Conservation (phyloP, 2,888 invertebrate species). For the Koerneria pararmatus region DNA sequence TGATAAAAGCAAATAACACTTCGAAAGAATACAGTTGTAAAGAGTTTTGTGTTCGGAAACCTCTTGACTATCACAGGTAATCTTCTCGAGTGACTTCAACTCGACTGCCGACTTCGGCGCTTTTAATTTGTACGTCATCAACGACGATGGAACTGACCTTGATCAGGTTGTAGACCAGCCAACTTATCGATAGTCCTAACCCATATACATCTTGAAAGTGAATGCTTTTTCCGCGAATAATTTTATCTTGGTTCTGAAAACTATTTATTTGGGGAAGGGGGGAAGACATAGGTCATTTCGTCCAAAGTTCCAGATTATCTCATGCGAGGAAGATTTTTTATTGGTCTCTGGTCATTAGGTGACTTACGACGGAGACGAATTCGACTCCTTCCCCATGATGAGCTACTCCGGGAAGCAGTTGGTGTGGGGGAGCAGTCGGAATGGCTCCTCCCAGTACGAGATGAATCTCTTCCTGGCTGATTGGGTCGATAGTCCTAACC, state of each 20-base stretch:
- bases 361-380: constrained; percentile 42
- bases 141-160: constrained; percentile 48
- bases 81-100: constrained; percentile 37
- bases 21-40: too few species aligned
- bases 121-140: constrained; percentile 46
- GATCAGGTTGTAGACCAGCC: constrained; percentile 31
- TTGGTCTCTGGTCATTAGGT: too few species aligned
- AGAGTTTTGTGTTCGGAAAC: too few species aligned
- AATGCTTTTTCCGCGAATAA: neutral
- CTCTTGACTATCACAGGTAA: constrained; percentile 22
- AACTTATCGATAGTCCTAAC: neutral
- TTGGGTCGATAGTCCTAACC: constrained; percentile 40
- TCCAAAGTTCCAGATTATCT: constrained; percentile 9
- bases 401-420: constrained; percentile 44
- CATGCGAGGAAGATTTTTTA: too few species aligned
- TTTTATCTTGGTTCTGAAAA: neutral
- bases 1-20: too few species aligned
- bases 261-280: neutral
- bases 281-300: neutral
- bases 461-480: constrained; percentile 53
- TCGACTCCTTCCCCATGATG: constrained; percentile 56
- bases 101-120: constrained; percentile 41
- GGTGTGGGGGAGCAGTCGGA: constrained; percentile 44
- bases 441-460: constrained; percentile 37
- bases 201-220: neutral